Evolutionary conservation across 2,888 invertebrate genomes (phyloP).

Genomic region (Aspidiotus destructor): DNA sequence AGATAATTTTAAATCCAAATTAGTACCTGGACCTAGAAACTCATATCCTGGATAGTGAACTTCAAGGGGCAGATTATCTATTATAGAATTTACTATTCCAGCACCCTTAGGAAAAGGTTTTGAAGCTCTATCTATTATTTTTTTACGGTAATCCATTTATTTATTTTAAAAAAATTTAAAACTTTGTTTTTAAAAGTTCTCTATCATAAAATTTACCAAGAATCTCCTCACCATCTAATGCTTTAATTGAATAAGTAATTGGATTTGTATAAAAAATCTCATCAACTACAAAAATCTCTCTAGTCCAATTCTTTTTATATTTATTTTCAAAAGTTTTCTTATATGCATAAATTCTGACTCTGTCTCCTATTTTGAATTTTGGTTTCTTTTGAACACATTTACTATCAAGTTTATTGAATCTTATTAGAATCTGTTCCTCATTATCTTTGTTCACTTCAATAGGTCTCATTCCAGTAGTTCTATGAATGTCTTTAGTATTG

Average conservation of each 20-base stretch:
- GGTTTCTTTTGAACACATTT: background rate
- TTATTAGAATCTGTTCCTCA: conserved; percentile 11
- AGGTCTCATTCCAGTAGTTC: conserved; percentile 4
- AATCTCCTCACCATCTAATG: conserved; percentile 1
- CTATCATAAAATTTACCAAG: conserved; percentile 7
- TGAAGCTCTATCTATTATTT: background rate
- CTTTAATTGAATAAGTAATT: conserved; percentile 5
- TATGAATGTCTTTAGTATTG: conserved; percentile 5
- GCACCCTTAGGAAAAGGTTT: conserved; percentile 2
- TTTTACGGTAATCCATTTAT: background rate
- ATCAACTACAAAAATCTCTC: conserved; percentile 3
- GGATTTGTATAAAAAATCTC: background rate
- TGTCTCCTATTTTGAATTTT: conserved; percentile 13
- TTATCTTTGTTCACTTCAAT: conserved; percentile 16
- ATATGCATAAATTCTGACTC: conserved; percentile 8
- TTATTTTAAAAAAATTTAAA: conserved; percentile 3
- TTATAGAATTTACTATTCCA: conserved; percentile 28
- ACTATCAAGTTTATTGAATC: background rate
- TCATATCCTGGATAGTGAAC: conserved; percentile 25
- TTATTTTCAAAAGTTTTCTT: conserved; percentile 9
- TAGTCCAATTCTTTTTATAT: conserved; percentile 1
- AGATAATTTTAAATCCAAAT: conserved; percentile 25
- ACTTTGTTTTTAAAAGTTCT: conserved; percentile 1
- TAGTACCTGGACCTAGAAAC: conserved; percentile 31
- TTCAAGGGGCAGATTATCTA: conserved; percentile 31